Evolutionary conservation across 2,113 vertebrate genomes (phyloP).

Genomic region (Hypomesus transpacificus): DNA sequence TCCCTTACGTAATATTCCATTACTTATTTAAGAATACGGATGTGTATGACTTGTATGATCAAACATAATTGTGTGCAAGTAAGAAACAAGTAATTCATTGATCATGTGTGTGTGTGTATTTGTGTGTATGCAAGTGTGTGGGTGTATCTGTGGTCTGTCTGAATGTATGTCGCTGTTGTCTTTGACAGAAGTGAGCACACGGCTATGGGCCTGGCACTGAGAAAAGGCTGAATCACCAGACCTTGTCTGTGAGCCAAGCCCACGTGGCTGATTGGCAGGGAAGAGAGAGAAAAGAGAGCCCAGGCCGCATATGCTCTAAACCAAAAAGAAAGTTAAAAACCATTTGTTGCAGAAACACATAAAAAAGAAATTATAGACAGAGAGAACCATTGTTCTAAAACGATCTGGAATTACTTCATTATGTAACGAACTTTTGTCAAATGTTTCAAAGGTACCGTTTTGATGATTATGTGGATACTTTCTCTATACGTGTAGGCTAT

Average conservation of each 20-base stretch:
- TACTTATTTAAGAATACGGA: not conserved
- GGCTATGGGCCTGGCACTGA: constrained; percentile 15
- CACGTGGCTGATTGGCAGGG: constrained; percentile 28
- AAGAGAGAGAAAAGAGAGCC: not conserved
- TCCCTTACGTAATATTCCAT: not conserved
- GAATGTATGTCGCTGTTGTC: not conserved
- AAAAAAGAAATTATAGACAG: too few species aligned
- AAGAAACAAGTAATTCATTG: not conserved
- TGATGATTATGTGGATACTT: too few species aligned
- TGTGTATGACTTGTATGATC: not conserved
- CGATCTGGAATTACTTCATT: too few species aligned
- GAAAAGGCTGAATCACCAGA: constrained; percentile 30
- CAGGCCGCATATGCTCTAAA: not conserved
- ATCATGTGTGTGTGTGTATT: constrained; percentile 12
- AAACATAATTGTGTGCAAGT: not conserved
- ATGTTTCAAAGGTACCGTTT: too few species aligned
- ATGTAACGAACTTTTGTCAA: too few species aligned
- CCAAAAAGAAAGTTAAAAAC: not conserved
- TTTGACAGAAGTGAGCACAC: not conserved
- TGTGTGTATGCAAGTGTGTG: constrained; percentile 21
- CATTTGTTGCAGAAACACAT: too few species aligned
- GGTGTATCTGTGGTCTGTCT: constrained; percentile 17
- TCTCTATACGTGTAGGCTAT: too few species aligned
- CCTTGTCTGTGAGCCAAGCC: constrained; percentile 24
- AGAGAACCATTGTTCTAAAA: too few species aligned